phyloP scores from a whole-genome alignment of 2,888 invertebrate species.

The Parelbella ahira region DNA sequence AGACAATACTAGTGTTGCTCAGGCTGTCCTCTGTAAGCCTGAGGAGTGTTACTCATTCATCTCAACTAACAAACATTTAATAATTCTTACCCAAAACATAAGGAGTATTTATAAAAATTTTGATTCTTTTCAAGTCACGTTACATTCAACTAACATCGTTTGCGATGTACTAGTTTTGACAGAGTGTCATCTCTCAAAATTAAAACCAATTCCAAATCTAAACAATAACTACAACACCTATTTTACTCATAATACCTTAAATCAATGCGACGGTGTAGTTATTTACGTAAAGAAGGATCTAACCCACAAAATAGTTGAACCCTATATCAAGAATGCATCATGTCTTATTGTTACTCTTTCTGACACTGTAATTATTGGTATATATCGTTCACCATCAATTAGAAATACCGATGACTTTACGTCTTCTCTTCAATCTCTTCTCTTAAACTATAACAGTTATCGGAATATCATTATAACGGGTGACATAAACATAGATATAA shows the following conservation, averaged over 20 bases:
- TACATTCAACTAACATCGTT: not conserved
- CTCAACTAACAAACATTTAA: not conserved
- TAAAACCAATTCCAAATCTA: not conserved
- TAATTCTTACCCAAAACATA: constrained; percentile 3
- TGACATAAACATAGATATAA: constrained; percentile 26
- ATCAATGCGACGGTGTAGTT: constrained; percentile 4
- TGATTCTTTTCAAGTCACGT: constrained; percentile 1
- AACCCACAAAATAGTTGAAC: not conserved
- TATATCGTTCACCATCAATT: constrained; percentile 3
- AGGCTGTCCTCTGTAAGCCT: not conserved
- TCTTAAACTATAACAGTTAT: constrained; percentile 3
- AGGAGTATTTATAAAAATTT: constrained; percentile 5
- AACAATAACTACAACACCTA: not conserved
- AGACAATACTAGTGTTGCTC: constrained; percentile 1
- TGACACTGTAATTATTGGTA: not conserved
- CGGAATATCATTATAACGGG: constrained; percentile 21
- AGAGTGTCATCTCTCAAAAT: constrained; percentile 5
- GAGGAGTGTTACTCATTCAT: not conserved
- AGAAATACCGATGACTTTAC: constrained; percentile 17
- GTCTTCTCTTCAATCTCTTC: constrained; percentile 13
- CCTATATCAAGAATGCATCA: not conserved
- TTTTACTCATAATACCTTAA: constrained; percentile 1
- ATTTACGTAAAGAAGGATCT: constrained; percentile 4
- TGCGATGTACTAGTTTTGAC: constrained; percentile 6
- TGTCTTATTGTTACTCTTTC: not conserved